Conservation (phyloP, 2,113 vertebrate genomes). For the Eptesicus fuscus region DNA sequence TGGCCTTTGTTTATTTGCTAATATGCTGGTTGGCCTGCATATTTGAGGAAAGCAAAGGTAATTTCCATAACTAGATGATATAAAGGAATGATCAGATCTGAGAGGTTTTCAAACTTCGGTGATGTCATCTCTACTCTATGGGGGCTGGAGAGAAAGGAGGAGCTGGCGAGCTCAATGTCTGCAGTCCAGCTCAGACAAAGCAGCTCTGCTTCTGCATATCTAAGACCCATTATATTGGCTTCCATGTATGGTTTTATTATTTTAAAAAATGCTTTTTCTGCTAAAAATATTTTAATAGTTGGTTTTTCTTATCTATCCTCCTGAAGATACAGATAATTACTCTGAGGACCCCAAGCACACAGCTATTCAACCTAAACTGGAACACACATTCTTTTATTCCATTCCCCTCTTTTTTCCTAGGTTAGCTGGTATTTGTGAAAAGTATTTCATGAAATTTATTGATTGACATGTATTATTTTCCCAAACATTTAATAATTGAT, state of each 20-base stretch:
- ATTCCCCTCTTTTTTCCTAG: background rate
- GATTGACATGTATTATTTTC: background rate
- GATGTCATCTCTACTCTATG: background rate
- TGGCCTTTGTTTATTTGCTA: background rate
- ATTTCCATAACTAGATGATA: background rate
- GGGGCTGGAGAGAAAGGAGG: background rate
- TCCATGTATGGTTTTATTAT: background rate
- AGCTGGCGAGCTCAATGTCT: background rate
- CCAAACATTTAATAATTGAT: background rate
- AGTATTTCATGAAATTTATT: background rate
- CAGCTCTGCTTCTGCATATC: background rate
- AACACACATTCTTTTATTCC: background rate
- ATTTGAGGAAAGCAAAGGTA: background rate
- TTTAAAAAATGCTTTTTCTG: background rate
- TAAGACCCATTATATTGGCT: background rate
- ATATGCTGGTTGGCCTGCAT: background rate
- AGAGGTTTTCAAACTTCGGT: background rate
- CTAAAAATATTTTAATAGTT: background rate
- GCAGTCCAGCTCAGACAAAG: background rate
- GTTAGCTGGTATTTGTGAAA: background rate
- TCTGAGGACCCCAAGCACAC: background rate
- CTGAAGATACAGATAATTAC: background rate
- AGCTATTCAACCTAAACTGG: background rate
- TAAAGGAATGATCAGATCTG: background rate
- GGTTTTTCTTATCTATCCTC: background rate